These are phyloP conservation scores for Neotragus pygmaeus DNA, from an alignment of 2,113 vertebrate species.

Conservation along the genomic window DNA sequence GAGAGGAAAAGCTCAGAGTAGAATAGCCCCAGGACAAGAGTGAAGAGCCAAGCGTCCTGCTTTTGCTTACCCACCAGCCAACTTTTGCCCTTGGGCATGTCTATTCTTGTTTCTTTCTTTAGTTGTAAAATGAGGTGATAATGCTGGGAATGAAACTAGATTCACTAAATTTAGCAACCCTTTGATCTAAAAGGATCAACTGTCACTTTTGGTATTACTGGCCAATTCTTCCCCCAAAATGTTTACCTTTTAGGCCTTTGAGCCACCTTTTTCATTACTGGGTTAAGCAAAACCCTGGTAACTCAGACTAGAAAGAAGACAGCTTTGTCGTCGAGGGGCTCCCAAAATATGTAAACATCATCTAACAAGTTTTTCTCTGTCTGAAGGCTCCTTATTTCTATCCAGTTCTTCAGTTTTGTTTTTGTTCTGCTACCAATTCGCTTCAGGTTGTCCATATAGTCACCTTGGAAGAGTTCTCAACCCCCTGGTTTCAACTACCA, in stretches of 20 bases:
- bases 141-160: neutral
- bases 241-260: neutral
- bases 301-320: neutral
- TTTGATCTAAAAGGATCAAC: neutral
- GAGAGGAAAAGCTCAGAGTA: neutral
- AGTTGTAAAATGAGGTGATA: neutral
- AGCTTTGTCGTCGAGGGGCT: neutral
- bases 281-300: neutral
- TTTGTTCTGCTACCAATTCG: neutral
- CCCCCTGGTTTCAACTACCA: neutral
- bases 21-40: neutral
- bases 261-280: neutral
- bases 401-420: neutral
- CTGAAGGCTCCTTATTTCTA: neutral
- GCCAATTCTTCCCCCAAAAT: neutral
- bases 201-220: neutral
- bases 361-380: neutral
- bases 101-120: neutral
- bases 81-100: neutral
- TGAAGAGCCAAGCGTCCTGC: neutral
- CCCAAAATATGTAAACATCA: neutral
- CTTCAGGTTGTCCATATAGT: neutral
- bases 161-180: neutral
- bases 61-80: neutral
- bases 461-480: neutral